A percentile compares a stretch with the other conserved stretches of the same genome.
These are phyloP conservation scores for Peucedramus taeniatus DNA, from an alignment of 2,113 vertebrate genomes.

Conservation along the genomic window DNA sequence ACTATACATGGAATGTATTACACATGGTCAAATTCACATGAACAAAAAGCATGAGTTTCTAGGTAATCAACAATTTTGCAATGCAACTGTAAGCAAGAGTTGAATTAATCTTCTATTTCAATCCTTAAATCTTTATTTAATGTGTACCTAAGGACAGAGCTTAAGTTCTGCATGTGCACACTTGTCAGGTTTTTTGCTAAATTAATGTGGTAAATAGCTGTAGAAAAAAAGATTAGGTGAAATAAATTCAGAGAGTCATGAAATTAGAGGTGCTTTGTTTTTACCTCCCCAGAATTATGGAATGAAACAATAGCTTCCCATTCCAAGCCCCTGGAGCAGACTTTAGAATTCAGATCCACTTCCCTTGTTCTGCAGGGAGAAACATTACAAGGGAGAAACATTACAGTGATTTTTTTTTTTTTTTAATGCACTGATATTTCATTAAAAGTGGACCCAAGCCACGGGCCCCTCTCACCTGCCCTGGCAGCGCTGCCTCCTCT, in stretches of 20 bases:
- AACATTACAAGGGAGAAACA: not conserved
- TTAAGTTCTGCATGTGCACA: not conserved
- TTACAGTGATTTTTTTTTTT: not conserved
- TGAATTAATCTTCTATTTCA: not conserved
- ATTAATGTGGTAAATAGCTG: constrained; percentile 11
- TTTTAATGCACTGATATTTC: not conserved
- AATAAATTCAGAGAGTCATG: constrained; percentile 34
- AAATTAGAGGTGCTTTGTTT: constrained; percentile 1
- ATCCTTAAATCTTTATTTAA: constrained; percentile 24
- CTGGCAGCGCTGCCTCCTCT: not conserved
- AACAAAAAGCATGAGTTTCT: not conserved
- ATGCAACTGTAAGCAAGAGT: not conserved
- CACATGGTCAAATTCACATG: not conserved
- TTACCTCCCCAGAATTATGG: not conserved
- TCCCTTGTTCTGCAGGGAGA: not conserved
- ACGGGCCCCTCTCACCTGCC: not conserved
- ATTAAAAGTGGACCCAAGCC: not conserved
- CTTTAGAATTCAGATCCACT: not conserved
- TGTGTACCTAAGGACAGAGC: not conserved
- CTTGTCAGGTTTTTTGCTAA: constrained; percentile 2
- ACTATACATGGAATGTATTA: not conserved
- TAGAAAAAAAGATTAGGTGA: not conserved
- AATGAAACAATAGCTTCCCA: not conserved
- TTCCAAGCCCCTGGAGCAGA: not conserved
- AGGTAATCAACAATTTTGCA: not conserved